phyloP scores from a whole-genome alignment of 2,888 invertebrate genomes.

The Folsomia manolachei region DNA sequence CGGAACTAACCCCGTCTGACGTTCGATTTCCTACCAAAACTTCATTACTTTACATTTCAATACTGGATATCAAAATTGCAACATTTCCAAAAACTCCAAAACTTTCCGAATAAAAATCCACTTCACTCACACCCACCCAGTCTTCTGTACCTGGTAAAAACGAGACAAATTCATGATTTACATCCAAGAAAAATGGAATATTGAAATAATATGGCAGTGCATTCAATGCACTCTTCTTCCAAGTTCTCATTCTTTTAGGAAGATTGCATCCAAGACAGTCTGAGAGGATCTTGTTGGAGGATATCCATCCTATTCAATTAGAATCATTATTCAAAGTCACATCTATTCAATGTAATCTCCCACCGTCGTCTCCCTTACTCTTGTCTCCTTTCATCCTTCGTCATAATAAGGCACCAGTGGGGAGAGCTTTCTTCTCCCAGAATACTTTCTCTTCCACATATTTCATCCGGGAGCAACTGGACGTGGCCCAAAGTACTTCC shows the following conservation, averaged over 20 bases:
- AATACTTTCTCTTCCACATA: conserved; percentile 19
- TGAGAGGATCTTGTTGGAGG: conserved; percentile 22
- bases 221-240: no score
- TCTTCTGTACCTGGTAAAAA: no score
- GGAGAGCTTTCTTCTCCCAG: no score
- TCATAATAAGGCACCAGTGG: no score
- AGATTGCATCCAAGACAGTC: not conserved
- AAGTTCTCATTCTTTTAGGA: no score
- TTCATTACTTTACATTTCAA: not conserved
- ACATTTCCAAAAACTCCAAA: not conserved
- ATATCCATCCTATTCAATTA: conserved; percentile 41
- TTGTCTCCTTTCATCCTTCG: no score
- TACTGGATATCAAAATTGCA: not conserved
- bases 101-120: not conserved
- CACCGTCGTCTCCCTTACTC: conserved; percentile 19
- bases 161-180: no score
- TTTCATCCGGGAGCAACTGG: no score
- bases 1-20: not conserved
- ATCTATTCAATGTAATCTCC: conserved; percentile 37
- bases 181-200: no score
- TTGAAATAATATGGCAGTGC: no score
- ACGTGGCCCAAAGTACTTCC: not conserved
- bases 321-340: conserved; percentile 41
- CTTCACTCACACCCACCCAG: not conserved
- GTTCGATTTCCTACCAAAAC: not conserved